These are phyloP conservation scores for Desmophyllum pertusum DNA, from an alignment of 92 coral and sea anemone genomes.

Conservation along the genomic window DNA sequence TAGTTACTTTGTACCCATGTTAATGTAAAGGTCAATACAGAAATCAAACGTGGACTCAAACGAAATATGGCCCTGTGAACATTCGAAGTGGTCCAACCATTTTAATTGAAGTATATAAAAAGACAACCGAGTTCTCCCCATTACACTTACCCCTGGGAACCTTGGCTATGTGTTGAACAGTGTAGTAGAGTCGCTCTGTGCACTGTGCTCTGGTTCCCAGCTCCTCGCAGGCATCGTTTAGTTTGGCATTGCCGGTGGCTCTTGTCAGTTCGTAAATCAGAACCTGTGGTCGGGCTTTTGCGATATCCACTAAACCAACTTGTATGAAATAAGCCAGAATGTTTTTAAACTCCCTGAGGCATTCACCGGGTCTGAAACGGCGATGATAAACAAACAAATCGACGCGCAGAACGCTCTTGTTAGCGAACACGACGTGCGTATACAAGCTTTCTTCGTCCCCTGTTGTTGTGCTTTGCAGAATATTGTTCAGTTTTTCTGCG, in stretches of 20 bases:
- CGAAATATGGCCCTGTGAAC: not conserved
- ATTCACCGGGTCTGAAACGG: not conserved
- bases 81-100: not conserved
- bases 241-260: constrained; percentile 10
- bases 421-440: constrained; percentile 27
- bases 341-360: constrained; percentile 4
- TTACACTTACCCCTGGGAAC: not conserved
- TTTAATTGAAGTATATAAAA: not conserved
- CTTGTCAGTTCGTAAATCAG: constrained; percentile 18
- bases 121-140: too few species aligned
- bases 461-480: not conserved
- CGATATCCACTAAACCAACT: constrained; percentile 20
- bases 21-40: not conserved
- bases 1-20: not conserved
- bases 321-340: constrained; percentile 17
- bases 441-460: constrained; percentile 11
- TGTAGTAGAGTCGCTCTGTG: not conserved
- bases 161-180: not conserved
- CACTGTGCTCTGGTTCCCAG: not conserved
- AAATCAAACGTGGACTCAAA: not conserved
- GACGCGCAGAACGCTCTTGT: constrained; percentile 17
- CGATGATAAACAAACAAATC: constrained; percentile 17
- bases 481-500: constrained; percentile 8
- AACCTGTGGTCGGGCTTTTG: constrained; percentile 17
- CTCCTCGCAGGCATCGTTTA: constrained; percentile 5